phyloP scores from a whole-genome alignment of 2,888 invertebrate genomes.

The Aricia artaxerxes region DNA sequence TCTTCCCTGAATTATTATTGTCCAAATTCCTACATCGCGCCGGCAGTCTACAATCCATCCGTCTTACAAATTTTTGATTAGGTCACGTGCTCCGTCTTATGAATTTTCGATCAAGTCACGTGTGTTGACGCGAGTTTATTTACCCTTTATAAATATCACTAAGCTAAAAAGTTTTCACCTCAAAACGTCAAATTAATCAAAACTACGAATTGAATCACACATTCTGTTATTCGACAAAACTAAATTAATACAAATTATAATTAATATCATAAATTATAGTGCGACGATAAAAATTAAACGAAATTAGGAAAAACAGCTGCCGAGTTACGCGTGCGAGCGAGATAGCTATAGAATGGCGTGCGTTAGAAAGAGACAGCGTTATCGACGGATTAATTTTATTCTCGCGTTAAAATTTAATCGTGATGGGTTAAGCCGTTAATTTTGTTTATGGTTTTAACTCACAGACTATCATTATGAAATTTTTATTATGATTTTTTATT shows the following conservation, averaged over 20 bases:
- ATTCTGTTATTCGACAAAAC: neutral
- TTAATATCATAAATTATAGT: slow-evolving; percentile 14
- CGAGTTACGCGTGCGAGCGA: slow-evolving; percentile 26
- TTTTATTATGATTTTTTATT: neutral
- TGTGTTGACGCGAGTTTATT: too few relatives aligned
- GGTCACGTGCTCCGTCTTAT: too few relatives aligned
- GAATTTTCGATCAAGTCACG: neutral
- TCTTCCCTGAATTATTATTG: neutral
- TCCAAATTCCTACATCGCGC: neutral
- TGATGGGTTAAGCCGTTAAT: slow-evolving; percentile 62
- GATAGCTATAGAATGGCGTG: neutral
- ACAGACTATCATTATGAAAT: neutral
- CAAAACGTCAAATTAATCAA: neutral
- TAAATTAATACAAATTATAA: slow-evolving; percentile 21
- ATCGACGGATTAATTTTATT: slow-evolving; percentile 66
- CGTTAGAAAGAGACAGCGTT: slow-evolving; percentile 50
- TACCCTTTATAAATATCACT: neutral
- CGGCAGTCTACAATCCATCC: neutral
- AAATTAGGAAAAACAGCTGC: slow-evolving; percentile 30
- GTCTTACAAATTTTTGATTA: neutral
- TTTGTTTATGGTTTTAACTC: slow-evolving; percentile 53
- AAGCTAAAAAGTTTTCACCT: neutral
- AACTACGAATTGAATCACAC: slow-evolving; percentile 9
- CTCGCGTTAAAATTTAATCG: slow-evolving; percentile 62
- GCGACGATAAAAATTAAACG: slow-evolving; percentile 25